phyloP scores from a whole-genome alignment of 2,888 invertebrate species.

The Uloborus plumipes region DNA sequence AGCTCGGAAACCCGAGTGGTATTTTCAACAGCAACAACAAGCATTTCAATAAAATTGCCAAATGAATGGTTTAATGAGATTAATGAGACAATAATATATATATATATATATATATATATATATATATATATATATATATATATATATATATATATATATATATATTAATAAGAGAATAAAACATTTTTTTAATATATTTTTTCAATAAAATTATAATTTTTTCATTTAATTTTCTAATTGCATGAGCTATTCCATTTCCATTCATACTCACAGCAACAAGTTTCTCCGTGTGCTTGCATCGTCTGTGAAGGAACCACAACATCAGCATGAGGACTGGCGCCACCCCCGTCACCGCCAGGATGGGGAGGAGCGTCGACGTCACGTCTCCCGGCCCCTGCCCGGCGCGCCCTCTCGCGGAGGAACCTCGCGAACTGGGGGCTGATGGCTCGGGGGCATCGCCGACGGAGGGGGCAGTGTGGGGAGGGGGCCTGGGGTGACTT shows the following conservation, averaged over 20 bases:
- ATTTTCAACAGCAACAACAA: no score
- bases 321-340: slow-evolving; percentile 49
- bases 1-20: no score
- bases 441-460: slow-evolving; percentile 38
- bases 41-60: no score
- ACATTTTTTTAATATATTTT: no score
- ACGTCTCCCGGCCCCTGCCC: slow-evolving; percentile 18
- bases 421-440: slow-evolving; percentile 57
- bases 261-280: slow-evolving; percentile 54
- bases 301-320: slow-evolving; percentile 43
- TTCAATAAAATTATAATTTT: no score
- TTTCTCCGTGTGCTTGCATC: slow-evolving; percentile 58
- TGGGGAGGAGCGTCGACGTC: slow-evolving; percentile 56
- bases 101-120: no score
- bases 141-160: no score
- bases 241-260: not conserved
- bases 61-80: no score
- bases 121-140: no score
- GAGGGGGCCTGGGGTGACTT: slow-evolving; percentile 21
- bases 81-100: no score
- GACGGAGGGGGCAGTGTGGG: slow-evolving; percentile 54
- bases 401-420: slow-evolving; percentile 54
- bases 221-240: no score
- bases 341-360: slow-evolving; percentile 51
- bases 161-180: no score